Conservation (phyloP, 2,888 invertebrate species). For the Muschampia plurimacula region DNA sequence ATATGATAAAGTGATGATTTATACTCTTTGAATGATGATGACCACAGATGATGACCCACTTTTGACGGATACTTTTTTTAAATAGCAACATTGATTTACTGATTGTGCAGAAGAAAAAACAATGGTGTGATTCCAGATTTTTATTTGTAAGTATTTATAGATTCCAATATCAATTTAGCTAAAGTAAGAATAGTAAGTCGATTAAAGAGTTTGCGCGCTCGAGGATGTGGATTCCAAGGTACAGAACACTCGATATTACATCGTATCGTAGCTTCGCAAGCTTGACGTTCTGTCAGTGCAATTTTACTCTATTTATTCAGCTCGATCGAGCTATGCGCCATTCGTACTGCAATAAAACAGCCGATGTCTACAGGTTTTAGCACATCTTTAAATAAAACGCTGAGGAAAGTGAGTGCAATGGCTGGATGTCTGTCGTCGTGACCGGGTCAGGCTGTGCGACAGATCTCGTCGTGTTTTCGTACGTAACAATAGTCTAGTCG, state of each 20-base stretch:
- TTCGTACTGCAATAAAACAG: constrained; percentile 77
- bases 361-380: constrained; percentile 69
- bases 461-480: constrained; percentile 55
- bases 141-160: constrained; percentile 86
- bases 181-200: constrained; percentile 66
- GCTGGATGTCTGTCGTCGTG: constrained; percentile 55
- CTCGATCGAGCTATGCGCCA: constrained; percentile 82
- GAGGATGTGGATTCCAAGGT: constrained; percentile 66
- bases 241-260: constrained; percentile 56
- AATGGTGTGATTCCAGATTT: constrained; percentile 86
- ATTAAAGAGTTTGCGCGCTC: constrained; percentile 60
- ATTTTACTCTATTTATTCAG: constrained; percentile 81
- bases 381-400: constrained; percentile 67
- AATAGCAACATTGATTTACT: constrained; percentile 74
- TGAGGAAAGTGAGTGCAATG: constrained; percentile 59
- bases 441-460: constrained; percentile 49
- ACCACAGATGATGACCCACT: constrained; percentile 59
- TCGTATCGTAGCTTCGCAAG: constrained; percentile 59
- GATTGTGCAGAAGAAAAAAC: constrained; percentile 85
- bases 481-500: constrained; percentile 53
- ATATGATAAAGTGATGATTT: too few species aligned
- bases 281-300: constrained; percentile 80
- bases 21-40: too few species aligned
- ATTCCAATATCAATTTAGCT: constrained; percentile 76
- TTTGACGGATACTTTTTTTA: constrained; percentile 59